Base-by-base conservation (phyloP, 1,140 invertebrate genomes). In the Glossosoma conforme region DNA sequence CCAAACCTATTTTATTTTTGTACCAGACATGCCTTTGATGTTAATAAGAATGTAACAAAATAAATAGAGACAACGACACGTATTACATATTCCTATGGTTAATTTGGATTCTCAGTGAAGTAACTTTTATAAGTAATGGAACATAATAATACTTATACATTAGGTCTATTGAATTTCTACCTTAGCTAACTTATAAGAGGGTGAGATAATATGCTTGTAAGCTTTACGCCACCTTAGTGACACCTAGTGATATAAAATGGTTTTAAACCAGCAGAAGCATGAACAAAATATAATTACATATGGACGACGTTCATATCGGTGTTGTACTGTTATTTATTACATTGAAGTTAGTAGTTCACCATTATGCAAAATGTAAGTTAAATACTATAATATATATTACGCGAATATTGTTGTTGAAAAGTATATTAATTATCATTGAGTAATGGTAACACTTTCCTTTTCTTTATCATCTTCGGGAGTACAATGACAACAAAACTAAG, bases 241-340 rank as follows among this genome's bases (percentile, higher is more conserved):
- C 72, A 72, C 68, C 61, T 73, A 73, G 70, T 68, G 67, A 68
- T 70, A 51, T 41, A 71, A 70, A 65, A 66, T n/a, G n/a, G n/a
- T 65, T 68, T 67, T 65, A 72, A 70, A 51, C 66, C 67, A 68
- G 70, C 66, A 56, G 58, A 65, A 63, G 61, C 62, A 62, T 65
- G 62, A 59, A 61, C 62, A 61, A 58, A 56, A 59, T n/a, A n/a
- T n/a, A 63, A 49, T 41, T 32, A 21, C 49, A 51, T 61, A 56
- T 58, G 60, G 62, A 61, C 66, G 62, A 67, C 67, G 65, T 68
- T 68, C 65, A 63, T 61, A 62, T 48, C 53, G 61, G 57, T 65
- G 65, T 70, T 71, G 65, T 69, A 68, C 70, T 74, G 68, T 72
- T 72, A 72, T 70, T 63, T 63, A 60, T n/a, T n/a, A n/a, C n/a